These are phyloP conservation scores for Campoletis raptor DNA, from an alignment of 2,888 invertebrate genomes.

Conservation along the genomic window DNA sequence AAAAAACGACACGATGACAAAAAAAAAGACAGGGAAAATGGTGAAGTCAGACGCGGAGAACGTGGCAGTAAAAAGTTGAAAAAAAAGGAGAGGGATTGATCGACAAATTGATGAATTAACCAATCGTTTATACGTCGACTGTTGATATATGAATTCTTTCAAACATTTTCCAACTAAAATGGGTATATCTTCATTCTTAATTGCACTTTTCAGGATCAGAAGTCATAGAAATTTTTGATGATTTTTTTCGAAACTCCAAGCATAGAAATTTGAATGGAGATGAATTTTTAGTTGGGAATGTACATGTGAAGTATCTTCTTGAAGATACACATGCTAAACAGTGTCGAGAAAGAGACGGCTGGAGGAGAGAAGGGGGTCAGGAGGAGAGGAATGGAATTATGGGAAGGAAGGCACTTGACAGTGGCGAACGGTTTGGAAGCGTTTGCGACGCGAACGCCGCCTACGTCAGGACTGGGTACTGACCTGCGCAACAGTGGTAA, in stretches of 20 bases:
- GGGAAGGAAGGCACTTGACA: constrained; percentile 27
- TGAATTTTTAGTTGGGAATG: neutral
- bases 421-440: constrained; percentile 3
- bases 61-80: neutral
- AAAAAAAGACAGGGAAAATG: neutral
- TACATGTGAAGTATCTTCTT: neutral
- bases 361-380: neutral
- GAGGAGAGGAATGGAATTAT: constrained; percentile 5
- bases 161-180: neutral
- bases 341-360: neutral
- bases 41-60: neutral
- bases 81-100: neutral
- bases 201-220: neutral
- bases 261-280: neutral
- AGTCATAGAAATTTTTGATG: neutral
- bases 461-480: constrained; percentile 69
- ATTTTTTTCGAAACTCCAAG: neutral
- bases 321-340: neutral
- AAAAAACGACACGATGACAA: neutral
- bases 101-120: neutral
- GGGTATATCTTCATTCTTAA: neutral
- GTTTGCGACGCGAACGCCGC: constrained; percentile 53
- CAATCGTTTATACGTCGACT: neutral
- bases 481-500: constrained; percentile 80
- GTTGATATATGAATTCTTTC: neutral